Evolutionary conservation across 92 coral and sea anemone species (phyloP).

Genomic region (Ricordea florida): DNA sequence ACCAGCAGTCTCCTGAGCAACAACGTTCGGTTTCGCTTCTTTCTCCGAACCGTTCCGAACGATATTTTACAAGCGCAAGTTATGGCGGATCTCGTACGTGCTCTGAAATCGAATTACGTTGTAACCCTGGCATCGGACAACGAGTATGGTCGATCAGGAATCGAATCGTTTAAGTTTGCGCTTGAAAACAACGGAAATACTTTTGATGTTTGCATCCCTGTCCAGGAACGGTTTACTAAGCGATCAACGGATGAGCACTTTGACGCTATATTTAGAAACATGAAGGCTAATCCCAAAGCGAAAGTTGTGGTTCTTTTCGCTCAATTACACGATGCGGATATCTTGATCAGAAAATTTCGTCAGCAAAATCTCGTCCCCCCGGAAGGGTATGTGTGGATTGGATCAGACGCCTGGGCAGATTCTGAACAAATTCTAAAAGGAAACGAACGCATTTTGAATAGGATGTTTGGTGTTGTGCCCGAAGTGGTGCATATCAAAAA

Average conservation of each 20-base stretch:
- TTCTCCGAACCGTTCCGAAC: slow-evolving; percentile 80
- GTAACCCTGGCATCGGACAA: slow-evolving; percentile 83
- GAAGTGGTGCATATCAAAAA: slow-evolving; percentile 62
- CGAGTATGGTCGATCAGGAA: slow-evolving; percentile 90
- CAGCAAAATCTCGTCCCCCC: slow-evolving; percentile 26
- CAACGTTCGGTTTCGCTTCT: slow-evolving; percentile 78
- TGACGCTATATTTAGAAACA: slow-evolving; percentile 51
- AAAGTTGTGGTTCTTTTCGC: slow-evolving; percentile 80
- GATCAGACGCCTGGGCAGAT: slow-evolving; percentile 89
- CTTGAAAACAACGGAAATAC: slow-evolving; percentile 55
- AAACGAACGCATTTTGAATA: slow-evolving; percentile 60
- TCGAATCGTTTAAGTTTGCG: slow-evolving; percentile 81
- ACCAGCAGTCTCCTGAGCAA: slow-evolving; percentile 78
- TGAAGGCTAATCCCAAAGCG: slow-evolving; percentile 72
- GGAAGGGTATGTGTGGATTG: slow-evolving; percentile 72
- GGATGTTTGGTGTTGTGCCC: slow-evolving; percentile 84
- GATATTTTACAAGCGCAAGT: slow-evolving; percentile 87
- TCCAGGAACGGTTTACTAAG: slow-evolving; percentile 81
- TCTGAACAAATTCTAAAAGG: slow-evolving; percentile 69
- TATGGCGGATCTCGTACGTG: slow-evolving; percentile 81
- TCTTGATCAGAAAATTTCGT: slow-evolving; percentile 58
- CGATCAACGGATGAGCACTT: slow-evolving; percentile 69
- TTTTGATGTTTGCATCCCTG: slow-evolving; percentile 81
- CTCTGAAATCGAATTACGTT: slow-evolving; percentile 87
- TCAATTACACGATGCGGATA: slow-evolving; percentile 80